These are phyloP conservation scores for Geococcyx californianus DNA, from an alignment of 2,113 vertebrate genomes.

Conservation along the genomic window DNA sequence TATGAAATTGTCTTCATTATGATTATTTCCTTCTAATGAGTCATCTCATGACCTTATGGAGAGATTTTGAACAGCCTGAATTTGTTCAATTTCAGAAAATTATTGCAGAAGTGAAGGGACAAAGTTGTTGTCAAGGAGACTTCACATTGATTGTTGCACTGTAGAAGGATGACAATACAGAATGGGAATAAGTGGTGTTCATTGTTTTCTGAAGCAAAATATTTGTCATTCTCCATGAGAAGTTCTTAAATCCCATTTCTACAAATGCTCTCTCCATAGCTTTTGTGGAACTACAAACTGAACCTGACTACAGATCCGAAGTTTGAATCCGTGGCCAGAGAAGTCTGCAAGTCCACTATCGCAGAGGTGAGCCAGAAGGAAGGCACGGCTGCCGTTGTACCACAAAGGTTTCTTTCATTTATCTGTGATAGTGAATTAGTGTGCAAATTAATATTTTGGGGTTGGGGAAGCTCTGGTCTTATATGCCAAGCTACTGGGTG, in stretches of 20 bases:
- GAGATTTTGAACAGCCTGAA: not conserved
- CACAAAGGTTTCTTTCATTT: not conserved
- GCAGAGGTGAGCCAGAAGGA: slow-evolving; percentile 79
- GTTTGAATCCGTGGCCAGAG: slow-evolving; percentile 94
- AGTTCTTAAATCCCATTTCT: not conserved
- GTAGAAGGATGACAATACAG: not conserved
- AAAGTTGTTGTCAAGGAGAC: slow-evolving; percentile 8
- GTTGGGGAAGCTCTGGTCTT: not conserved
- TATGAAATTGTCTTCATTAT: not conserved
- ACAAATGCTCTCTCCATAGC: slow-evolving; percentile 64
- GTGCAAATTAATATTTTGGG: not conserved
- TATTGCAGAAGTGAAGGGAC: not conserved
- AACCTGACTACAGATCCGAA: slow-evolving; percentile 95
- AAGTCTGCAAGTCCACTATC: slow-evolving; percentile 94
- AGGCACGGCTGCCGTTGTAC: not conserved
- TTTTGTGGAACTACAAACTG: slow-evolving; percentile 96
- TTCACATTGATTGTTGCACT: not conserved
- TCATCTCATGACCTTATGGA: not conserved
- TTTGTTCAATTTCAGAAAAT: not conserved
- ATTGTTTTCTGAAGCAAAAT: not conserved
- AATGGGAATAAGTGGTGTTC: not conserved
- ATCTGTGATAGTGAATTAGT: not conserved
- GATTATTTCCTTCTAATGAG: not conserved
- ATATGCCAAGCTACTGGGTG: not conserved
- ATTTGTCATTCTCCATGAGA: not conserved